Evolutionary conservation across 2,888 invertebrate genomes (phyloP), one percentile per base, ranked within the genome.

Genomic region (Cosmia trapezina): DNA sequence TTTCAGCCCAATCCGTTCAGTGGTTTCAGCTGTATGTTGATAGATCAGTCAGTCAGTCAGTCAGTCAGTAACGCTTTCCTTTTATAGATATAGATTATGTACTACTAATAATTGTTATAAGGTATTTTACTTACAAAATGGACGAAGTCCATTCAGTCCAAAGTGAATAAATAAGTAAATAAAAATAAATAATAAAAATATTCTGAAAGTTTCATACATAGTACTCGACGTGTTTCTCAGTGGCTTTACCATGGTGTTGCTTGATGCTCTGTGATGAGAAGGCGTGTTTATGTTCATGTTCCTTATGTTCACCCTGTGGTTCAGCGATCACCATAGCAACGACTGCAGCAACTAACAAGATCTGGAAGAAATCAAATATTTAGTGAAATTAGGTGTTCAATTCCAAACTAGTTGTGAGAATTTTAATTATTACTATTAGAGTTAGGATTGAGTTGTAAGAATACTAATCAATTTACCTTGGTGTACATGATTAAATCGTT

Each of bases 211-310:
- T 28, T 37, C 83, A 0, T 82, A 79, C 83, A 60, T 78, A 59
- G 59, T 79, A 66, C 17, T 82, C 78, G 41, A 79, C 66, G 51
- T 60, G 61, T 56, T 79, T 82, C 47, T 79, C 33, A 0, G 33
- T 80, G 0, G 72, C 91, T 86, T 77, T 91, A 79, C 78, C 89
- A 88, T 91, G 91, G 83, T 88, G 88, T 62, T 92, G 86, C 37
- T 89, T 88, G 22, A 91, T 85, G 77, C 83, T 89, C 65, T 91
- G 91, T 1, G 89, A 91, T 2, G 91, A 92, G 54, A 84, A 82
- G 4, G 89, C 91, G 43, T 86, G 87, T 19, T 90, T 86, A 9
- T 86, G 86, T 0, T 69, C 77, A 53, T 89, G 82, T 0, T 85
- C 47, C 4, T 78, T 86, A 17, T 90, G 81, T 0, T 80, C 86